Base-by-base conservation (phyloP, 2,797 vertebrate species). In the Cetoscarus ocellatus region DNA sequence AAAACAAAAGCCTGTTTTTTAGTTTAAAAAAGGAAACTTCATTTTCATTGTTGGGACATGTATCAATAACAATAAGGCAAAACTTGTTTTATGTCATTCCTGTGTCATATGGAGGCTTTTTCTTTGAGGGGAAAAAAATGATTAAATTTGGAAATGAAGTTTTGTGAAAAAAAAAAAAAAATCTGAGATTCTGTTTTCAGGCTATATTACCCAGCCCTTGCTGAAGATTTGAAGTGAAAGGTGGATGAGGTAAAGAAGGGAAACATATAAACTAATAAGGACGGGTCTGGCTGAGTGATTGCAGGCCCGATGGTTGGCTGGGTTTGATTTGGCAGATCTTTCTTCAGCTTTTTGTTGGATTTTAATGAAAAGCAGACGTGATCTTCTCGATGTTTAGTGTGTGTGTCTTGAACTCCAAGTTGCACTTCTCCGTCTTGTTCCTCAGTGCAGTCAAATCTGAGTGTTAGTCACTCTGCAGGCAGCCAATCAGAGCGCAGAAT, bases 291-390 rank as follows among this genome's bases (percentile, higher is more conserved):
- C 61, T 74, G 75, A 82, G 72, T 75, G 68, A 78, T 72, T 73
- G 62, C 63, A 78, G 45, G 38, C 63, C 72, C 10, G 5, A 49
- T 68, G 59, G 35, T 79, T 75, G 57, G 60, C 79, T 80, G 60
- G 2, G 60, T 70, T 53, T 57, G 52, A 80, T 82, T 83, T 80
- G 64, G 70, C 60, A 64, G 57, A 77, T 84, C 70, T 69, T 47
- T 36, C 77, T 61, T 27, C 27, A 27, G 15, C 50, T 69, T 65
- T 76, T 62, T 61, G 71, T 71, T 73, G 63, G 45, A 77, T 70
- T 89, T 77, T 80, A 82, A 88, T 85, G 61, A 90, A 84, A 84
- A 55, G 43, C 83, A 88, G 73, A 75, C 57, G 6, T 52, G 63
- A 75, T 70, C 38, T 53, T 70, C 50, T 45, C 44, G 10, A 56